A percentile compares a stretch with the other conserved stretches of the same genome.
phyloP scores from a whole-genome alignment of 2,113 vertebrate species.

The Pionites leucogaster region DNA sequence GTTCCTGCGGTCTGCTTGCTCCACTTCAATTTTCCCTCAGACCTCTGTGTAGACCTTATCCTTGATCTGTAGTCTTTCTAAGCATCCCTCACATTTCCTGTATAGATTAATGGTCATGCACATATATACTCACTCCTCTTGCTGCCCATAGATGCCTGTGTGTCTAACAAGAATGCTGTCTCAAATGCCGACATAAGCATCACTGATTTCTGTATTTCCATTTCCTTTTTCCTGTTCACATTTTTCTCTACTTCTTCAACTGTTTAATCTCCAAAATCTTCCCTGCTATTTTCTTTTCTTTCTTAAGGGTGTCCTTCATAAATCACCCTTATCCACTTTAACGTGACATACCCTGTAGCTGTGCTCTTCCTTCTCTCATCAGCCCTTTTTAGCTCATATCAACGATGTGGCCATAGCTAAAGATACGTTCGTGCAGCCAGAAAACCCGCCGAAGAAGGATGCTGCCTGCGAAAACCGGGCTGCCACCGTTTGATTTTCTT shows the following conservation, averaged over 20 bases:
- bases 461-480: not conserved
- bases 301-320: not conserved
- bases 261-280: not conserved
- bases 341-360: not conserved
- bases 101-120: not conserved
- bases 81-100: not conserved
- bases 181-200: not conserved
- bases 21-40: not conserved
- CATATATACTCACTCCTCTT: not conserved
- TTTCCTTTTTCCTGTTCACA: not conserved
- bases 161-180: not conserved
- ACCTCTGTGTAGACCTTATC: not conserved
- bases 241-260: not conserved
- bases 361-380: not conserved
- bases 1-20: not conserved
- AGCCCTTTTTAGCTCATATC: not conserved
- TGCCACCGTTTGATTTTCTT: not conserved
- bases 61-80: not conserved
- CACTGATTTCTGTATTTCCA: not conserved
- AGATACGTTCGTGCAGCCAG: fast-evolving
- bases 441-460: not conserved
- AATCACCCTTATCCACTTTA: not conserved
- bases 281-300: not conserved
- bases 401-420: not conserved
- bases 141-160: not conserved